Conservation (phyloP, 1,140 invertebrate genomes). For the Halyomorpha halys region DNA sequence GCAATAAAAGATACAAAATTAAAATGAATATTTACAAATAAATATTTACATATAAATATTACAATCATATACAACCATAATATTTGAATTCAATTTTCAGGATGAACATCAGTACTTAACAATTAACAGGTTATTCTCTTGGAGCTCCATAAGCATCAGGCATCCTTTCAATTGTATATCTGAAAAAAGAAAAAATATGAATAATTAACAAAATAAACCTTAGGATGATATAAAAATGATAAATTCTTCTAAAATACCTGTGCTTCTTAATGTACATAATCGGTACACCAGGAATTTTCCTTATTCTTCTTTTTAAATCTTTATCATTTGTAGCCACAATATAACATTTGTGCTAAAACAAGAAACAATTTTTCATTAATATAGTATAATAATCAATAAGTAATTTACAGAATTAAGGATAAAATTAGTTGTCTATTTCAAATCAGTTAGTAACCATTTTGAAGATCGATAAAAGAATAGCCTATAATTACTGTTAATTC, state of each 20-base stretch:
- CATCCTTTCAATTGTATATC: slow-evolving; percentile 94
- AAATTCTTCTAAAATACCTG: slow-evolving; percentile 41
- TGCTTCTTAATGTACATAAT: slow-evolving; percentile 95
- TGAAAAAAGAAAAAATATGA: slow-evolving; percentile 30
- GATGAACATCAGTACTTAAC: no score
- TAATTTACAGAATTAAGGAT: no score
- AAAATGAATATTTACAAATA: no score
- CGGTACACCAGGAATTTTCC: slow-evolving; percentile 97
- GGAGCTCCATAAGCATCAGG: slow-evolving; percentile 94
- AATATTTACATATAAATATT: no score
- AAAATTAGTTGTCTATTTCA: no score
- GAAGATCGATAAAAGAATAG: no score
- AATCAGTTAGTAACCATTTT: no score
- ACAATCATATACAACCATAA: no score
- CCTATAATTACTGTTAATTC: no score
- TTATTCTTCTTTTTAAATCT: slow-evolving; percentile 87
- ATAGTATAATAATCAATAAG: no score
- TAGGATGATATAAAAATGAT: background rate
- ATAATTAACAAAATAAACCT: slow-evolving; percentile 5
- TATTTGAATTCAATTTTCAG: no score
- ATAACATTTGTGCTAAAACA: slow-evolving; percentile 90
- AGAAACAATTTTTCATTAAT: slow-evolving; percentile 26
- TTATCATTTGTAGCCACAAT: slow-evolving; percentile 99
- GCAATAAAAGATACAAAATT: no score
- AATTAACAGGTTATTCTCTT: slow-evolving; percentile 36